These are phyloP conservation scores for Aurelia aurita complex sp. Pacific DNA, from an alignment of 30 jellyfish, hydroid and myxozoan species.

Conservation along the genomic window DNA sequence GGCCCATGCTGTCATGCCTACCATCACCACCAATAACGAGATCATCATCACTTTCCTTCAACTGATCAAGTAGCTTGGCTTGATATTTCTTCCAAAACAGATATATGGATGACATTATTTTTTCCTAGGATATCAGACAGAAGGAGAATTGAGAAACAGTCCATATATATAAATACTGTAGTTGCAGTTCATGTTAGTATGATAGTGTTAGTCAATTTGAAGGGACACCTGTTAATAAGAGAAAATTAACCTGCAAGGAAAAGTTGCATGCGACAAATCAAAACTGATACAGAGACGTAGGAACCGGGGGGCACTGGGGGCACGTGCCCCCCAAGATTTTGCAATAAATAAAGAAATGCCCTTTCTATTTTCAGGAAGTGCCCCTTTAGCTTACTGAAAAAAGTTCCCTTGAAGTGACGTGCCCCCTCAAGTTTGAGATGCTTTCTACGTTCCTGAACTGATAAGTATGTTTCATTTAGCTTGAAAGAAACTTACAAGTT, in stretches of 20 bases:
- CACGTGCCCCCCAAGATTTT: too few species aligned
- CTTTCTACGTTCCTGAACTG: too few species aligned
- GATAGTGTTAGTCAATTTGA: not conserved
- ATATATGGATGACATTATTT: constrained; percentile 11
- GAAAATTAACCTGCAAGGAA: not conserved
- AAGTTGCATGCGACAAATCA: not conserved
- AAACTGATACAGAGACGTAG: too few species aligned
- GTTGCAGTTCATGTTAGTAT: not conserved
- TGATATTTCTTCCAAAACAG: constrained; percentile 13
- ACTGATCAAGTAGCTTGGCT: not conserved
- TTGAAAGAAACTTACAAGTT: not conserved
- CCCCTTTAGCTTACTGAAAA: too few species aligned
- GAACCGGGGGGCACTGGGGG: too few species aligned
- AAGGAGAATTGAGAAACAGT: not conserved
- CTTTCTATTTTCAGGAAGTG: too few species aligned
- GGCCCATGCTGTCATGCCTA: not conserved
- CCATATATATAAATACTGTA: not conserved
- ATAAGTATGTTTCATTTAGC: not conserved
- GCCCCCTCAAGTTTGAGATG: too few species aligned
- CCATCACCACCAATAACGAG: constrained; percentile 32
- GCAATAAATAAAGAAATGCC: too few species aligned
- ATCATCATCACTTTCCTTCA: not conserved
- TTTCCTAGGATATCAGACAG: constrained; percentile 16
- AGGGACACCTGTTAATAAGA: constrained; percentile 1
- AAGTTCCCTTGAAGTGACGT: too few species aligned